These are phyloP conservation scores for Leptura quadrifasciata DNA, from an alignment of 2,888 invertebrate species.

Conservation along the genomic window DNA sequence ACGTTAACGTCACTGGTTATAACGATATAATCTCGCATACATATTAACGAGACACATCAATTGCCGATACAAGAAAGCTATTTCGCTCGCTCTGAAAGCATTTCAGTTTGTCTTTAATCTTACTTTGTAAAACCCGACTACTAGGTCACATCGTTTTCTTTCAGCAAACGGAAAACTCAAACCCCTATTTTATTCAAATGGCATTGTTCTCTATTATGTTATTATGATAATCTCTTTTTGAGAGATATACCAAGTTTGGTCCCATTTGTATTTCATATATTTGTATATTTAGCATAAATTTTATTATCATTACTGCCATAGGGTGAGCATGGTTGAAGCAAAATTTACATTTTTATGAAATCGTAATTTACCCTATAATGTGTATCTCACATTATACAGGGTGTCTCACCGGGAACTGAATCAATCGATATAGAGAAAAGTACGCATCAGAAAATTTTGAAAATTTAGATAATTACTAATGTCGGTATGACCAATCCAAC, in stretches of 20 bases:
- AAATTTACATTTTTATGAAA: conserved; percentile 22
- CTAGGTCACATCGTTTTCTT: conserved; percentile 30
- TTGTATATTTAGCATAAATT: conserved; percentile 1
- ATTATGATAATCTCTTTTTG: conserved; percentile 39
- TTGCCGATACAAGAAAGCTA: conserved; percentile 3
- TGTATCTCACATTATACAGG: neutral
- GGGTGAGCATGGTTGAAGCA: neutral
- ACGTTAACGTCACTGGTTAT: neutral
- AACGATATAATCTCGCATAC: neutral
- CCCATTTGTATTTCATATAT: conserved; percentile 15
- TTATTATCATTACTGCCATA: neutral
- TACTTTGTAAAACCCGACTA: conserved; percentile 15
- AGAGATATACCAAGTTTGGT: neutral
- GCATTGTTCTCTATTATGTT: conserved; percentile 29
- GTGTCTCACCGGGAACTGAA: too few species aligned
- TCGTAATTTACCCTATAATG: neutral
- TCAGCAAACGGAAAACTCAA: conserved; percentile 15
- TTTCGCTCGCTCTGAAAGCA: neutral
- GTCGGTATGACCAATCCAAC: too few species aligned
- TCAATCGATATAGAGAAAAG: too few species aligned
- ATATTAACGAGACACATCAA: neutral
- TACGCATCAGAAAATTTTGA: too few species aligned
- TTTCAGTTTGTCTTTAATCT: conserved; percentile 21
- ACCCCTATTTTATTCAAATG: conserved; percentile 38
- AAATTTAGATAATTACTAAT: too few species aligned